Base-by-base conservation (phyloP, 1,140 invertebrate genomes). In the Sinonovacula constricta region DNA sequence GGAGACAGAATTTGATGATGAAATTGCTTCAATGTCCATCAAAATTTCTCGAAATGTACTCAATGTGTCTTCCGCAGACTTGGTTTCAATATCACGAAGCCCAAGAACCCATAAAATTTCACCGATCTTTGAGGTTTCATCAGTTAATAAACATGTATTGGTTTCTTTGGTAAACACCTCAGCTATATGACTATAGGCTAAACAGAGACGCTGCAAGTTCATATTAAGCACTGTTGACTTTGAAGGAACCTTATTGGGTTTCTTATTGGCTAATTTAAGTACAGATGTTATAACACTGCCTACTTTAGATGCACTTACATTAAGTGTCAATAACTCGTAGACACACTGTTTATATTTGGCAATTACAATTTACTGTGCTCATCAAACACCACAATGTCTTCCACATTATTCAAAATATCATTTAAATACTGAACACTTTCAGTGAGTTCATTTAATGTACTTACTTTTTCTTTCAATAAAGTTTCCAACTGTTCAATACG, bases 261-360 rank as follows among this genome's bases (percentile, higher is more conserved):
- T 22, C 14, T 53, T 54, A 67, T 54, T 67, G 5, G 33, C 65
- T 4, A 53, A 22, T 53, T 69, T 69, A 34, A 69, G 28, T 69
- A 69, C 67, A 69, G 53, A 33, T 57, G 1, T 34, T 18, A 69
- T 57, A 22, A 56, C 67, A 18, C 28, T 39, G 26, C 67, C 67
- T 14, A 69, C 53, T 69, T 69, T 69, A n/a, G 67, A 69, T 54
- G 67, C 67, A 69, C 67, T 34, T 24, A 54, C 66, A 54, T 68
- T 54, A 3, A 68, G 26, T 68, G 45, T 68, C 51, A 57, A 57
- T 28, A 56, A 22, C 33, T 57, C 51, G 26, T 67, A 53, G 3
- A 67, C 65, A 67, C 65, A 67, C 14, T 67, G 24, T 26, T 67
- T 67, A 22, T 49, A 49, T 14, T 49, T 5, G 39, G 63, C 18